A percentile compares a stretch with the other conserved stretches of the same genome.
phyloP scores from a whole-genome alignment of 2,888 invertebrate species.

The Limnephilus lunatus region DNA sequence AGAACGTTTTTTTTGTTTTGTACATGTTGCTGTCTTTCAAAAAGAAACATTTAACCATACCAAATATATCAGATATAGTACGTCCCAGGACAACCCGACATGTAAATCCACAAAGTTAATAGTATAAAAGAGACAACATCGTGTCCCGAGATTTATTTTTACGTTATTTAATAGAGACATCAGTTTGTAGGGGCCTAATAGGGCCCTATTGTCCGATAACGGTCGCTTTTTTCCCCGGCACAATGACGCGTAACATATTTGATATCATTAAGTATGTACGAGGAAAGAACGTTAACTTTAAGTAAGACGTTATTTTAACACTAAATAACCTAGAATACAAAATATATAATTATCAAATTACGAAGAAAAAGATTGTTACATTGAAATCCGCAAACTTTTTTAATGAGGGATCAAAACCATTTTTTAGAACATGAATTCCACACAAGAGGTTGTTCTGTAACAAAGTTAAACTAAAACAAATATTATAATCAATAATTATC shows the following conservation, averaged over 20 bases:
- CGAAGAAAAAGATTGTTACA: no score
- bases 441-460: no score
- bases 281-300: conserved; percentile 46
- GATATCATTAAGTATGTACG: conserved; percentile 53
- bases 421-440: no score
- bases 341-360: not conserved
- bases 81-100: not conserved
- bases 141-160: not conserved
- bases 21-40: not conserved
- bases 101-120: not conserved
- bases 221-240: conserved; percentile 34
- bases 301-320: conserved; percentile 54
- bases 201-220: conserved; percentile 45
- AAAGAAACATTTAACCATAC: not conserved
- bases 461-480: no score
- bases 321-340: conserved; percentile 5
- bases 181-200: conserved; percentile 8
- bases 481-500: no score
- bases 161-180: conserved; percentile 36
- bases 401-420: no score
- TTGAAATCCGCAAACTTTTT: no score
- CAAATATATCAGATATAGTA: not conserved
- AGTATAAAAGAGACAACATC: not conserved
- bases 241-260: conserved; percentile 48
- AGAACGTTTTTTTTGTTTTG: no score